Base-by-base conservation (phyloP, 2,888 invertebrate species). In the Diloba caeruleocephala region DNA sequence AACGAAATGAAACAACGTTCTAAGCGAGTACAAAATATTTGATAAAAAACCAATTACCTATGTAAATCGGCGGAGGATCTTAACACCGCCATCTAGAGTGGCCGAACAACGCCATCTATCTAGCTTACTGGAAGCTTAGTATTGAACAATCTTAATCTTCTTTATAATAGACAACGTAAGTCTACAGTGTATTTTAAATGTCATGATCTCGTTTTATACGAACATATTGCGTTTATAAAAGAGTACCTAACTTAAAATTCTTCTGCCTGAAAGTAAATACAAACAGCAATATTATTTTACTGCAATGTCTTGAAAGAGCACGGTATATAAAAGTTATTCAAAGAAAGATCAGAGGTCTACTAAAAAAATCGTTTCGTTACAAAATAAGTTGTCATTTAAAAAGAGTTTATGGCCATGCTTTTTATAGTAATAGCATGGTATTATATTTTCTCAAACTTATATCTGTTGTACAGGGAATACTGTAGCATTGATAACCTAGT, bases 371-470 rank as follows among this genome's bases (percentile, higher is more conserved):
- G 65, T 68, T 76, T 71, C 48, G 55, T 60, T 73, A 62, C 74
- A 68, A 74, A 65, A 74, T 72, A 73, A 78, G 78, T 79, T 73
- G 78, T 79, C 75, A 61, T 65, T 61, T 62, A 46, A 67, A 73
- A 58, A 66, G 66, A 68, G 72, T 74, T 74, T 68, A 70, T 68
- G 58, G 65, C n/a, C n/a, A 69, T 66, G 67, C 58, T 59, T 77
- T 77, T 79, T 75, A 81, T 73, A 66, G 75, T 57, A 71, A 71
- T 51, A 51, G 62, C 51, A 50, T 65, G 70, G 66, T n/a, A 55
- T 58, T 67, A 59, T 49, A 57, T 64, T 50, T 59, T 61, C 45
- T 44, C 66, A 68, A 75, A 77, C 17, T 32, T n/a, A 17, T 32
- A 17, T 17, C 5, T 5, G 14, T 1, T 17, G 7, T 21, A 21